Conservation (phyloP, 2,888 invertebrate genomes). For the Nemurella pictetii region DNA sequence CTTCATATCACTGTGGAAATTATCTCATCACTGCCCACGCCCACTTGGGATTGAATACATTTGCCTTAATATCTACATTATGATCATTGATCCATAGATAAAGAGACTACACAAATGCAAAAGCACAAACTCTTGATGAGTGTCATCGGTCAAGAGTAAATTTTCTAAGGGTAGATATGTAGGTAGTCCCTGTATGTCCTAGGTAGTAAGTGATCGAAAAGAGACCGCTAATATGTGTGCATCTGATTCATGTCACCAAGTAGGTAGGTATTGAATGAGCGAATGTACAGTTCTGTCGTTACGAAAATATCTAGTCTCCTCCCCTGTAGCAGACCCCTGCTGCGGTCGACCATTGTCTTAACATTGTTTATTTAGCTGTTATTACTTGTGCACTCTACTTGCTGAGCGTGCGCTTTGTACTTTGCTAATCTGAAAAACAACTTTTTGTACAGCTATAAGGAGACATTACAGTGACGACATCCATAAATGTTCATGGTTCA, state of each 20-base stretch:
- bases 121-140: neutral
- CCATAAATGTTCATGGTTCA: neutral
- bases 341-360: neutral
- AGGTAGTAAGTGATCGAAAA: neutral
- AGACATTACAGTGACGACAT: neutral
- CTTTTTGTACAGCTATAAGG: neutral
- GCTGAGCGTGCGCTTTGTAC: neutral
- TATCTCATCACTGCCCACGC: slow-evolving; percentile 20
- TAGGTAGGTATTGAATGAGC: neutral
- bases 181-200: no score
- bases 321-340: neutral
- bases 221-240: neutral
- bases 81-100: slow-evolving; percentile 6
- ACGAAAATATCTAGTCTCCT: neutral
- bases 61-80: slow-evolving; percentile 25
- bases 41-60: slow-evolving; percentile 23
- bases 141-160: neutral
- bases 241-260: neutral
- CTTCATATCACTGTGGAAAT: slow-evolving; percentile 13
- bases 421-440: neutral
- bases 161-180: neutral
- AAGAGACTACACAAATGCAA: neutral
- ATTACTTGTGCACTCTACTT: neutral
- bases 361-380: neutral
- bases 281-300: neutral